phyloP scores from a whole-genome alignment of 2,113 vertebrate species.

The Carettochelys insculpta region DNA sequence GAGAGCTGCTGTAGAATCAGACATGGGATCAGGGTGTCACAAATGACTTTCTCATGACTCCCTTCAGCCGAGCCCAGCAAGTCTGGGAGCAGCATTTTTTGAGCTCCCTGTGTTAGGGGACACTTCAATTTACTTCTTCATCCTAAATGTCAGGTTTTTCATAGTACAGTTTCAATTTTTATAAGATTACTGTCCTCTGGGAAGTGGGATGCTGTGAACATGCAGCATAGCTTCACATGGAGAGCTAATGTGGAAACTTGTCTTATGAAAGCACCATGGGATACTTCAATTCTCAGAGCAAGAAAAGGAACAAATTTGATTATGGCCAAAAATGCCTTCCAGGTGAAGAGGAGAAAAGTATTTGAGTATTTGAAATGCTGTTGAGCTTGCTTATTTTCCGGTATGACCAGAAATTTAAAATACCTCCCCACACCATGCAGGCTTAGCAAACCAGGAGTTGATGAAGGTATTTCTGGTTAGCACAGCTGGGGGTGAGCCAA shows the following conservation, averaged over 20 bases:
- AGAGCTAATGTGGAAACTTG: slow-evolving; percentile 37
- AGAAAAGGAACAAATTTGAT: slow-evolving; percentile 57
- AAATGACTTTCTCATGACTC: too few relatives aligned
- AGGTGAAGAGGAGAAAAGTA: background rate
- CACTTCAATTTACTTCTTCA: background rate
- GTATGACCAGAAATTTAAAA: slow-evolving; percentile 33
- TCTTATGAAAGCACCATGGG: slow-evolving; percentile 27
- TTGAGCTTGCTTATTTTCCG: slow-evolving; percentile 53
- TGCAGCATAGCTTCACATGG: slow-evolving; percentile 22
- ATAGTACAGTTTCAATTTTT: background rate
- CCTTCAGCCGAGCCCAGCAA: too few relatives aligned
- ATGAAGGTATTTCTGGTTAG: background rate
- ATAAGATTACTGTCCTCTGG: slow-evolving; percentile 18
- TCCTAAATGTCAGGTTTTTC: background rate
- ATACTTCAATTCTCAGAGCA: slow-evolving; percentile 27
- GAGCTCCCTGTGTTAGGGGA: background rate
- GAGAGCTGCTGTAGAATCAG: too few relatives aligned
- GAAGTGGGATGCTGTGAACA: slow-evolving; percentile 31
- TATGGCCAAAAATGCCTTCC: slow-evolving; percentile 14
- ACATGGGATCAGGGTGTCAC: too few relatives aligned
- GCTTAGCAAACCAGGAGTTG: background rate
- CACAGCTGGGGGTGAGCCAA: background rate
- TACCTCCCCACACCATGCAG: background rate
- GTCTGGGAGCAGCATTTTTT: too few relatives aligned
- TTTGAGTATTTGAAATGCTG: background rate